Evolutionary conservation across 2,888 invertebrate species (phyloP), one percentile per base, ranked within the genome.

Genomic region (Ptychoptera albimana): DNA sequence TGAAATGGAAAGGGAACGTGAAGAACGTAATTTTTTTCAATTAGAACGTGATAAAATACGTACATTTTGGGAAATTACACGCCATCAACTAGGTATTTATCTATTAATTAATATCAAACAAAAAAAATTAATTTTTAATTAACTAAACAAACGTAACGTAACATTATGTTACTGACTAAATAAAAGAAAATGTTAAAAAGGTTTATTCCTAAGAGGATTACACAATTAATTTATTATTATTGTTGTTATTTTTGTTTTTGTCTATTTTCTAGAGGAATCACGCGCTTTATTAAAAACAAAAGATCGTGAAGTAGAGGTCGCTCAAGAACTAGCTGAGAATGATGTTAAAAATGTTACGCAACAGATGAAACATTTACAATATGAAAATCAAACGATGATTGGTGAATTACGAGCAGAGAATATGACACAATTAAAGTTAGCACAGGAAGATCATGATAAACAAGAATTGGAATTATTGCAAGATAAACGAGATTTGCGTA

Each of bases 1-100:
- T 58, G 92, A 94, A 69, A 72, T 93, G 60, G 93, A 94, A 58
- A 76, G 87, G 46, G 94, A 96, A 64, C 72, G 94, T 55, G 94
- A 94, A 63, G 94, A 96, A 63, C 69, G 96, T 44, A 94, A 94
- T 64, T 94, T 84, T 61, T 94, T 92, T 57, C 94, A 94, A 66
- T 64, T 94, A 55, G 96, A 96, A 68, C 72, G 94, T 52, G 94
- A 94, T 61, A 93, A 93, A 67, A 73, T 94, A 12, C 75, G 89
- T 52, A 88, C 88, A 4, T 93, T 92, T 61, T 96, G 94, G 94
- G 93, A 94, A 65, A 91, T 94, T 44, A 86, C 92, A 0, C 76
- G 87, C 51, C 79, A 84, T 54, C 88, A 94, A 59, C 66, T 93
- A 37, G 88, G 92, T 57, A 87, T 91, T 54, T 51, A 13, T 39